These are phyloP conservation scores for Cosmopolites sordidus DNA, from an alignment of 2,888 invertebrate genomes.

Conservation along the genomic window DNA sequence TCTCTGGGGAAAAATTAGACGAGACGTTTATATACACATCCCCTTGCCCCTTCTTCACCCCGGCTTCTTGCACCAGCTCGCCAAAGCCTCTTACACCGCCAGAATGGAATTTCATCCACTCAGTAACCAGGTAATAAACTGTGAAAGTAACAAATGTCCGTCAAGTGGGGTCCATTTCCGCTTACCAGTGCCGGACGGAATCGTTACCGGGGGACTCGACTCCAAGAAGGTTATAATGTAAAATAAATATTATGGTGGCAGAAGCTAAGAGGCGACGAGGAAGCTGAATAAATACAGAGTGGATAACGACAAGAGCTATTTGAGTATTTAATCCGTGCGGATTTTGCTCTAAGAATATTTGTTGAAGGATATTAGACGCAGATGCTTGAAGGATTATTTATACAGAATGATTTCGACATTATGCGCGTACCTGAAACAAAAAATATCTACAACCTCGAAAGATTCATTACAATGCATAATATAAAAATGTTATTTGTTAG, in stretches of 20 bases:
- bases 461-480: no score
- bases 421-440: no score
- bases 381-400: no score
- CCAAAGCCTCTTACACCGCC: not conserved
- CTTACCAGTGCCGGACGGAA: not conserved
- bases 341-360: no score
- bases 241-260: slow-evolving; percentile 23
- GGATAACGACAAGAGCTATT: not conserved
- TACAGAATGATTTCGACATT: no score
- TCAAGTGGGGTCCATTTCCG: not conserved
- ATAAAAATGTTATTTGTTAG: no score
- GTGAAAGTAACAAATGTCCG: not conserved
- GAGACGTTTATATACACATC: not conserved
- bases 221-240: slow-evolving; percentile 8
- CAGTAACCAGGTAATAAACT: not conserved
- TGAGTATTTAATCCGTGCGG: no score
- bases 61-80: not conserved
- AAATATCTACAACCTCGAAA: no score
- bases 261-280: slow-evolving; percentile 15
- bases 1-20: not conserved
- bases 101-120: not conserved
- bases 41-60: not conserved
- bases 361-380: no score
- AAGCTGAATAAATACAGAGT: slow-evolving; percentile 24
- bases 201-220: no score